phyloP scores from a whole-genome alignment of 2,888 invertebrate genomes.

The Phyllotreta striolata region DNA sequence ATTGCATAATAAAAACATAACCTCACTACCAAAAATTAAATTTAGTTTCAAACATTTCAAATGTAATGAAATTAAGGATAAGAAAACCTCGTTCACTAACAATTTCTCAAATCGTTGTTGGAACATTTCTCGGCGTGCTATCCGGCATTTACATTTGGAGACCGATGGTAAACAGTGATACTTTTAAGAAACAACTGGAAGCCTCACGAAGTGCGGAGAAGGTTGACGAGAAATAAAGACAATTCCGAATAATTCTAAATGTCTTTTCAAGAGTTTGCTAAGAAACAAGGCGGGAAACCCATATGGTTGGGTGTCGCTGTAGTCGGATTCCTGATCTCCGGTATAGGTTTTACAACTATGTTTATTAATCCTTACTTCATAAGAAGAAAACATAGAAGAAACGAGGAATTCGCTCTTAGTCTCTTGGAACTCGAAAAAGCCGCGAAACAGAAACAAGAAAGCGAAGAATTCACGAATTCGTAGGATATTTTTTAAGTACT shows the following conservation, averaged over 20 bases:
- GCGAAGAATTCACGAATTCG: too few species aligned
- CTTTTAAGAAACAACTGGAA: background rate
- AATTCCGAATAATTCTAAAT: slow-evolving; percentile 10
- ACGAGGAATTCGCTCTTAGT: slow-evolving; percentile 32
- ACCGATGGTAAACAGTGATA: slow-evolving; percentile 51
- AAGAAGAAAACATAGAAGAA: slow-evolving; percentile 21
- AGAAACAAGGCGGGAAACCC: slow-evolving; percentile 46
- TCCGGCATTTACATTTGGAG: slow-evolving; percentile 60
- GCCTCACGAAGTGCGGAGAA: slow-evolving; percentile 6
- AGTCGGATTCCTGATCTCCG: slow-evolving; percentile 38
- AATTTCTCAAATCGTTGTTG: slow-evolving; percentile 53
- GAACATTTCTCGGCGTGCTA: slow-evolving; percentile 52
- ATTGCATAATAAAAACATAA: too few species aligned
- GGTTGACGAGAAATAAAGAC: slow-evolving; percentile 11
- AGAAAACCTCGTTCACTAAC: slow-evolving; percentile 53
- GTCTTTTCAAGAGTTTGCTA: slow-evolving; percentile 23
- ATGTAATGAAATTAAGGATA: slow-evolving; percentile 49
- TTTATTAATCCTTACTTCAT: slow-evolving; percentile 44
- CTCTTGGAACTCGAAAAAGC: too few species aligned
- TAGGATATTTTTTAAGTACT: too few species aligned
- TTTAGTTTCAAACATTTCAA: too few species aligned
- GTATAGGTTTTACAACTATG: slow-evolving; percentile 38
- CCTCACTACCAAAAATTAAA: too few species aligned
- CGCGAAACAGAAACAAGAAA: too few species aligned
- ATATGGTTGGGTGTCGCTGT: slow-evolving; percentile 40